phyloP scores from a whole-genome alignment of 2,797 vertebrate genomes.

The Erpetoichthys calabaricus region DNA sequence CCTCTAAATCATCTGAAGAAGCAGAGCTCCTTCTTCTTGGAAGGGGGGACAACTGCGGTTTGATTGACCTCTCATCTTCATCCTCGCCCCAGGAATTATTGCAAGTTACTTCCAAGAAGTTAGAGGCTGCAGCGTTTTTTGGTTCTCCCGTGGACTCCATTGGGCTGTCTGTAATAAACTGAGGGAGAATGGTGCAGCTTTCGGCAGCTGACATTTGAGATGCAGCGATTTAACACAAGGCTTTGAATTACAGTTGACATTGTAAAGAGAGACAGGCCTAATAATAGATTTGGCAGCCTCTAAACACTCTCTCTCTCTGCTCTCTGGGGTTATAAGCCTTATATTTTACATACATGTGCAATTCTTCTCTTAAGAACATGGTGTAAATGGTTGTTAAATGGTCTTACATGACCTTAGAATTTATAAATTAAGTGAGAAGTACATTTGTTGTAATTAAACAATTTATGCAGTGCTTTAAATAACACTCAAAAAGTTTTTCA shows the following conservation, averaged over 20 bases:
- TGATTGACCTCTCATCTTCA: constrained; percentile 43
- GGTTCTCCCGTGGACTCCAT: constrained; percentile 72
- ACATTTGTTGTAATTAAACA: background rate
- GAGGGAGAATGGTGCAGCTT: constrained; percentile 45
- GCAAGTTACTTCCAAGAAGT: constrained; percentile 51
- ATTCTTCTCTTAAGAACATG: too few relatives aligned
- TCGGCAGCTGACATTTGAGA: constrained; percentile 68
- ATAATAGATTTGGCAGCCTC: constrained; percentile 69
- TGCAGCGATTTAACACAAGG: constrained; percentile 68
- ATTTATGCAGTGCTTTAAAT: too few relatives aligned
- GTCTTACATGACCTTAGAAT: constrained; percentile 10
- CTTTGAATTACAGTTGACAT: constrained; percentile 82
- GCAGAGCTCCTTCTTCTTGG: constrained; percentile 52
- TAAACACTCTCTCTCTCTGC: constrained; percentile 56
- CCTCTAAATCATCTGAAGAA: constrained; percentile 64
- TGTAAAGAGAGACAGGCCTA: constrained; percentile 69
- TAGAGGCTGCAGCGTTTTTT: constrained; percentile 32
- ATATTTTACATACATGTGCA: constrained; percentile 24
- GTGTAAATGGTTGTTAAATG: constrained; percentile 8
- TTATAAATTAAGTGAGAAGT: constrained; percentile 1
- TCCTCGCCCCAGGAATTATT: constrained; percentile 41
- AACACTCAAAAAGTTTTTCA: too few relatives aligned
- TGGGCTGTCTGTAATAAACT: constrained; percentile 50
- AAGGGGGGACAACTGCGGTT: constrained; percentile 60
- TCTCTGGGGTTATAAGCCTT: constrained; percentile 35